These are phyloP conservation scores for Madoqua kirkii DNA, from an alignment of 2,113 vertebrate species.

Conservation along the genomic window DNA sequence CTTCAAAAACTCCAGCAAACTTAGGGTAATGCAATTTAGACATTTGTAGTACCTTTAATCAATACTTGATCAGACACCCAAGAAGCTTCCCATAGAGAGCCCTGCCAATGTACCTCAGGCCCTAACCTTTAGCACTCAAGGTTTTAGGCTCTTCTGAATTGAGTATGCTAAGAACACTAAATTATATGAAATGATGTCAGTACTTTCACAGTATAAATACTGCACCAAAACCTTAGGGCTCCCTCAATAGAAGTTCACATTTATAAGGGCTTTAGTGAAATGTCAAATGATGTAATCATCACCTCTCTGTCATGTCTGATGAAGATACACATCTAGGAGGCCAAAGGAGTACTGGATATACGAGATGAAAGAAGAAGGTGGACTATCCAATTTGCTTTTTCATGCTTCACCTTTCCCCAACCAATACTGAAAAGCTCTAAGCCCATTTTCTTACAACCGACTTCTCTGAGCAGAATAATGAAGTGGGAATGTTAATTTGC, in stretches of 20 bases:
- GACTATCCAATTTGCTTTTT: not conserved
- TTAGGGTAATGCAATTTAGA: not conserved
- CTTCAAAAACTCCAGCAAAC: not conserved
- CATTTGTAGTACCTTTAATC: not conserved
- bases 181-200: conserved; percentile 33
- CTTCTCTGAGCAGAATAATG: not conserved
- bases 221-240: not conserved
- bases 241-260: not conserved
- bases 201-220: conserved; percentile 5
- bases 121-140: not conserved
- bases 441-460: not conserved
- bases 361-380: not conserved
- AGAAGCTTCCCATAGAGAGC: not conserved
- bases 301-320: not conserved
- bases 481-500: not conserved
- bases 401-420: not conserved
- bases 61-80: not conserved
- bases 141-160: not conserved
- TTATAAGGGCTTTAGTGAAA: conserved; percentile 1
- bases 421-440: not conserved
- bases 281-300: not conserved
- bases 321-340: not conserved
- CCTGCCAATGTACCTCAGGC: not conserved
- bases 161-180: not conserved
- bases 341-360: not conserved